Conservation (phyloP, 2,888 invertebrate genomes). For the Pristionchus exspectatus region DNA sequence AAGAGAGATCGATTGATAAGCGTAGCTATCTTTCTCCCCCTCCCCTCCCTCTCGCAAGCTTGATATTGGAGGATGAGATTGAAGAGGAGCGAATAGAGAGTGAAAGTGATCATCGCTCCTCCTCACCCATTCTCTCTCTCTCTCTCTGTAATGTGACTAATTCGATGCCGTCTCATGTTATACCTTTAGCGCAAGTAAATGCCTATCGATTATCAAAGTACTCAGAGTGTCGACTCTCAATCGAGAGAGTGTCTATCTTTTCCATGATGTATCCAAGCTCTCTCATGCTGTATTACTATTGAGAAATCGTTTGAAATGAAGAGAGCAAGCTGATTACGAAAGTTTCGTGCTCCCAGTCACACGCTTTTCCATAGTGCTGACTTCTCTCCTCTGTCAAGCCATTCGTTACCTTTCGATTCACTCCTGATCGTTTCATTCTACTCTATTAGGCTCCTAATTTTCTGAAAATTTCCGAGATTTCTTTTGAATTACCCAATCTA, state of each 20-base stretch:
- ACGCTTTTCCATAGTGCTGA: constrained; percentile 13
- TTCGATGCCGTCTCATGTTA: constrained; percentile 44
- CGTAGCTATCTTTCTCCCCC: background rate
- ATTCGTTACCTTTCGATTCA: background rate
- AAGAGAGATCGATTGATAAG: constrained; percentile 47
- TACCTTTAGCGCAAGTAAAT: background rate
- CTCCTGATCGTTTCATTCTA: background rate
- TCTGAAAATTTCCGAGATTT: too few relatives aligned
- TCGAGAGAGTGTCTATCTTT: background rate
- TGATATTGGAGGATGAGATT: constrained; percentile 33
- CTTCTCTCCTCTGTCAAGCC: background rate
- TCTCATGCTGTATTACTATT: background rate
- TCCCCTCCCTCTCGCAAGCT: background rate
- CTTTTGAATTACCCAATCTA: too few relatives aligned
- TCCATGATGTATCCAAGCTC: background rate
- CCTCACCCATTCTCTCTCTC: constrained; percentile 6
- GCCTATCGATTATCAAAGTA: constrained; percentile 20
- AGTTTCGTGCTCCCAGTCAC: constrained; percentile 2
- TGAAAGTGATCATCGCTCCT: constrained; percentile 26
- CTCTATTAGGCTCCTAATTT: too few relatives aligned
- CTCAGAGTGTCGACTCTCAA: too few relatives aligned
- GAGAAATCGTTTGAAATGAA: background rate
- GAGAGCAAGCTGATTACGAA: background rate
- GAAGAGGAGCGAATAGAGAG: background rate
- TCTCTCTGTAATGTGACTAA: constrained; percentile 46